These are phyloP conservation scores for Hymenochirus boettgeri DNA, from an alignment of 2,113 vertebrate species.

Conservation along the genomic window DNA sequence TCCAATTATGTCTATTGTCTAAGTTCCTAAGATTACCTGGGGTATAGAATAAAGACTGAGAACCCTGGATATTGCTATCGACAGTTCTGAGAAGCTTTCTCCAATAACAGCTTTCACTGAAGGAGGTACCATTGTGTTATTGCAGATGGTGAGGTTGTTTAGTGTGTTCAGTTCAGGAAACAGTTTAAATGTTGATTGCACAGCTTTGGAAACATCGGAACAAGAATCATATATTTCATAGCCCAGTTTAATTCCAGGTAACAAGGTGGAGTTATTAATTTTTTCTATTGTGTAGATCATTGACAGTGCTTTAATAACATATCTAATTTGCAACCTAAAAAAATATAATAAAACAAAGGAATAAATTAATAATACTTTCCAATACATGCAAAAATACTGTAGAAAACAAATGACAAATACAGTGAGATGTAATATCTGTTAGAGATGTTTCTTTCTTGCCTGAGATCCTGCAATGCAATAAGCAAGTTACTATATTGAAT, in stretches of 20 bases:
- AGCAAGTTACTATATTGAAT: too few relatives aligned
- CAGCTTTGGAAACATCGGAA: constrained; percentile 51
- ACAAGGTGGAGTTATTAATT: constrained; percentile 56
- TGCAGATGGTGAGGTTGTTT: constrained; percentile 43
- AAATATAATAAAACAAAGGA: not conserved
- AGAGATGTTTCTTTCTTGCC: too few relatives aligned
- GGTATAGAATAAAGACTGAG: constrained; percentile 58
- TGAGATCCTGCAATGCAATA: too few relatives aligned
- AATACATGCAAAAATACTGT: too few relatives aligned
- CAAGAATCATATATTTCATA: constrained; percentile 62
- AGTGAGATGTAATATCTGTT: too few relatives aligned
- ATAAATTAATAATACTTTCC: too few relatives aligned
- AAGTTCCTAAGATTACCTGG: too few relatives aligned
- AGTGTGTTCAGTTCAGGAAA: constrained; percentile 26
- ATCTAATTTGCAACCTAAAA: constrained; percentile 49
- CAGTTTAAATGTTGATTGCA: constrained; percentile 47
- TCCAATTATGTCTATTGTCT: too few relatives aligned
- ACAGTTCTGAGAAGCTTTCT: constrained; percentile 53
- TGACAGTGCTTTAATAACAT: constrained; percentile 50
- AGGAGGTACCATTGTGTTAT: constrained; percentile 41
- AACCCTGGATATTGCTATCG: constrained; percentile 54
- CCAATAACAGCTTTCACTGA: constrained; percentile 56
- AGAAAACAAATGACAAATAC: too few relatives aligned
- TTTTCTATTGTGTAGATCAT: constrained; percentile 58
- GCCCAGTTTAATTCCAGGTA: constrained; percentile 57